Evolutionary conservation across 1,140 invertebrate genomes (phyloP).

Genomic region (Drosophila pachea): DNA sequence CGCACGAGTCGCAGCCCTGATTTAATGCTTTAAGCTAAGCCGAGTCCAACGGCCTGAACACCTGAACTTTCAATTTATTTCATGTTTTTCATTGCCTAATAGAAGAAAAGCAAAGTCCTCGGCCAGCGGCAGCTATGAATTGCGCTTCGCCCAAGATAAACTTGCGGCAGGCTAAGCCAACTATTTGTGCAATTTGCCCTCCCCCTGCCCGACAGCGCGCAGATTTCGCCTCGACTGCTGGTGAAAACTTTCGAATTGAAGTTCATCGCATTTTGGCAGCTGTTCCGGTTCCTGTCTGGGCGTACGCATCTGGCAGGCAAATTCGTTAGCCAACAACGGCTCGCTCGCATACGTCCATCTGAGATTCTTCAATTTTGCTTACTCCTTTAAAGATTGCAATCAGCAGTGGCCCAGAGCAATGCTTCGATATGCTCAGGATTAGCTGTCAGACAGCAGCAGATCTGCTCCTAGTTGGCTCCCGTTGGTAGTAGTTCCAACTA

Average conservation of each 20-base stretch:
- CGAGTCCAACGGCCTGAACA: slow-evolving; percentile 24
- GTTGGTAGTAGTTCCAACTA: neutral
- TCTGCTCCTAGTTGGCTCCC: neutral
- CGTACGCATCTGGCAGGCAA: slow-evolving; percentile 13
- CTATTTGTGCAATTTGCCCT: slow-evolving; percentile 38
- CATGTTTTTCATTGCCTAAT: slow-evolving; percentile 58
- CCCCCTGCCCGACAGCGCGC: neutral
- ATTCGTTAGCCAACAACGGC: slow-evolving; percentile 29
- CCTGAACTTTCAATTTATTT: slow-evolving; percentile 68
- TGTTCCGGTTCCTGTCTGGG: slow-evolving; percentile 10
- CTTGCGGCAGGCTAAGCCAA: slow-evolving; percentile 52
- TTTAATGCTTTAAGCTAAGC: slow-evolving; percentile 40
- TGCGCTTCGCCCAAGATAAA: slow-evolving; percentile 41
- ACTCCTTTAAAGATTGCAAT: neutral
- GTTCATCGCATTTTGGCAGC: slow-evolving; percentile 53
- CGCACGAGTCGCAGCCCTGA: slow-evolving; percentile 1
- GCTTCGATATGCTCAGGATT: slow-evolving; percentile 41
- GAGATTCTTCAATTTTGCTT: slow-evolving; percentile 1
- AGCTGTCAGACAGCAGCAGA: slow-evolving; percentile 38
- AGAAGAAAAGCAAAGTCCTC: slow-evolving; percentile 47
- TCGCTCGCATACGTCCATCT: neutral
- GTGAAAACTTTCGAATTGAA: slow-evolving; percentile 63
- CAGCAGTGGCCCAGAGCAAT: neutral
- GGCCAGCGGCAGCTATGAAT: slow-evolving; percentile 48
- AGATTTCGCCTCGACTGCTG: neutral